Percentiles rank a stretch among this genome's conserved stretches.
phyloP scores from a whole-genome alignment of 1,140 invertebrate genomes.

The Procambarus virginalis region DNA sequence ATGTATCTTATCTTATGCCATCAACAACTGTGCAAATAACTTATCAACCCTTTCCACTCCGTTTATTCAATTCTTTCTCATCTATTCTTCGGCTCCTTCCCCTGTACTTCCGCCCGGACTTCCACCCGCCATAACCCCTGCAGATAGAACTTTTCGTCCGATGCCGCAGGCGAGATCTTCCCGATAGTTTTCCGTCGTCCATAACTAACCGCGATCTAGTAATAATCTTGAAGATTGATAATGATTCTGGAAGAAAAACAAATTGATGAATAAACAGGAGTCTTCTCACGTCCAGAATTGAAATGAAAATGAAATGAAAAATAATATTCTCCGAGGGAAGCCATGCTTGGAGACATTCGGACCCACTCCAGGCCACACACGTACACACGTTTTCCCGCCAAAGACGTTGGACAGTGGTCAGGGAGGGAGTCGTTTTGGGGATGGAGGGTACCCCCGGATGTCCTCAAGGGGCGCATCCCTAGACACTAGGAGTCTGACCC shows the following conservation, averaged over 20 bases:
- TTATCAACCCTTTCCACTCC: conserved; percentile 59
- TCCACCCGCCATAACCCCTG: conserved; percentile 34
- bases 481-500: not conserved
- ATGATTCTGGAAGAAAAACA: not conserved
- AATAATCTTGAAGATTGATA: not conserved
- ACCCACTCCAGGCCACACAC: conserved; percentile 34
- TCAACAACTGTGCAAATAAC: not conserved
- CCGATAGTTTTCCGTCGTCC: not conserved
- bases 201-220: not conserved
- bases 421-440: too few relatives aligned
- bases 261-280: not conserved
- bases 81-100: conserved; percentile 56
- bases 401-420: conserved; percentile 66
- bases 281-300: too few relatives aligned
- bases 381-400: conserved; percentile 46
- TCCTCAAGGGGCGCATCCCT: conserved; percentile 23
- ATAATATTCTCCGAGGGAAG: too few relatives aligned
- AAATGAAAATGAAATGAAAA: too few relatives aligned
- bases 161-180: not conserved
- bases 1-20: not conserved
- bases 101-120: conserved; percentile 46
- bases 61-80: conserved; percentile 62
- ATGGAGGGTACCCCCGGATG: conserved; percentile 37
- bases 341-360: not conserved
- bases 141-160: conserved; percentile 41